Base-by-base conservation (phyloP, 2,797 vertebrate genomes). In the Cottoperca gobio region DNA sequence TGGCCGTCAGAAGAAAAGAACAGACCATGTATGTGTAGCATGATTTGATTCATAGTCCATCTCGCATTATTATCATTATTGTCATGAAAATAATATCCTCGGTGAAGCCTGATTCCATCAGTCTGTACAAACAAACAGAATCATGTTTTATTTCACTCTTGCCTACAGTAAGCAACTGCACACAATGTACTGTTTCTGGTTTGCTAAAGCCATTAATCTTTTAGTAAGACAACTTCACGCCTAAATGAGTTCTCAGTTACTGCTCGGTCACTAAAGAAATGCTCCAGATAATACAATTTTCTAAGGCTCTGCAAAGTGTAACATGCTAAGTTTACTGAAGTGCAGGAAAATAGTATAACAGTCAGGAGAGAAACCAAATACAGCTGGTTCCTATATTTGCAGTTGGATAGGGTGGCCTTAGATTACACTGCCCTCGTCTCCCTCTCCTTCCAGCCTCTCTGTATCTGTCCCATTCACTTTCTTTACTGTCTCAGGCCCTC, bases 361-460 rank as follows among this genome's bases (percentile, higher is more conserved):
- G 80, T 80, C 70, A 63, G 73, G 70, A 49, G 54, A 80, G 78
- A 86, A 86, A 82, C 65, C 52, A 85, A 88, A 87, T 79, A 77
- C 85, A 92, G 91, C 88, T 92, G 87, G 86, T 88, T 91, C 84
- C 79, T 88, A 81, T 89, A 88, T 90, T 83, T 88, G 86, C 85
- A 85, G 81, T 86, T 78, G 82, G 79, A 86, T 65, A 68, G 76
- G 68, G 73, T 64, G 83, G 84, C 84, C 77, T 88, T 78, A 76
- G 81, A 76, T 62, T 73, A 76, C 71, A 84, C 81, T 77, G 23
- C 75, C 76, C 81, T 54, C 57, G 14, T 72, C 70, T 73, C 73
- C 60, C 69, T 80, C 79, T 73, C 76, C 88, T 59, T 85, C 49
- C 68, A 88, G 83, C 76, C 76, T 86, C 81, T 84, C 73, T 75